A percentile compares a stretch with the other conserved stretches of the same genome.
Conservation (phyloP, 1,140 invertebrate species). For the Drosophila virilis region DNA sequence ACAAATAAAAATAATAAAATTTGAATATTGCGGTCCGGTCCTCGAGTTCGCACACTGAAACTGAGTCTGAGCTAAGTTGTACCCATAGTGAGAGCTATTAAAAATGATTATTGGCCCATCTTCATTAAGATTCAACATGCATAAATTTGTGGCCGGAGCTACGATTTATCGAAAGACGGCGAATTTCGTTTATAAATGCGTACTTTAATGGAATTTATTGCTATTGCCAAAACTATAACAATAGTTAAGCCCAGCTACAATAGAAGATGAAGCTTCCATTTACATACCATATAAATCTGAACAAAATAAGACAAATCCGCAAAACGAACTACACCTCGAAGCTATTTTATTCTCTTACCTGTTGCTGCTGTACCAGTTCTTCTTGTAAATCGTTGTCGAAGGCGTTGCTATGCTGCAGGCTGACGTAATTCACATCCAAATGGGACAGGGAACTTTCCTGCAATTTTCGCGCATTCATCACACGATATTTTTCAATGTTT, state of each 20-base stretch:
- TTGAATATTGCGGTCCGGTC: slow-evolving; percentile 65
- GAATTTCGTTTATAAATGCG: slow-evolving; percentile 63
- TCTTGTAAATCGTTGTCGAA: slow-evolving; percentile 50
- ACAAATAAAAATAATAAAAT: slow-evolving; percentile 73
- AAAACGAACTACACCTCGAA: background rate
- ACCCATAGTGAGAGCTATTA: slow-evolving; percentile 71
- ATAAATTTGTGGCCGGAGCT: slow-evolving; percentile 56
- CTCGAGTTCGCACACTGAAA: slow-evolving; percentile 24
- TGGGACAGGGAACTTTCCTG: slow-evolving; percentile 62
- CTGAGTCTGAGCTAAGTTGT: slow-evolving; percentile 30
- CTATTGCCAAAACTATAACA: slow-evolving; percentile 51
- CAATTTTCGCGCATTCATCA: slow-evolving; percentile 60
- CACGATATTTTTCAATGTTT: slow-evolving; percentile 31
- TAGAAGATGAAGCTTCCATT: slow-evolving; percentile 17
- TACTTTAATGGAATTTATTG: slow-evolving; percentile 69
- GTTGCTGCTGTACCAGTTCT: slow-evolving; percentile 31
- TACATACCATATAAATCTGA: slow-evolving; percentile 13
- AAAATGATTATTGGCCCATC: slow-evolving; percentile 76
- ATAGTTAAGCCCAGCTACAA: slow-evolving; percentile 48
- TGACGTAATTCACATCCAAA: slow-evolving; percentile 64
- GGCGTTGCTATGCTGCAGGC: slow-evolving; percentile 51
- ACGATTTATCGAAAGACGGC: slow-evolving; percentile 42
- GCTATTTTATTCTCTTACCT: slow-evolving; percentile 28
- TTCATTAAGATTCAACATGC: slow-evolving; percentile 73
- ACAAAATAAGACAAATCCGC: background rate